Percentiles rank a stretch among this genome's conserved stretches.
Conservation (phyloP, 2,888 invertebrate genomes). For the Abrostola tripartita region DNA sequence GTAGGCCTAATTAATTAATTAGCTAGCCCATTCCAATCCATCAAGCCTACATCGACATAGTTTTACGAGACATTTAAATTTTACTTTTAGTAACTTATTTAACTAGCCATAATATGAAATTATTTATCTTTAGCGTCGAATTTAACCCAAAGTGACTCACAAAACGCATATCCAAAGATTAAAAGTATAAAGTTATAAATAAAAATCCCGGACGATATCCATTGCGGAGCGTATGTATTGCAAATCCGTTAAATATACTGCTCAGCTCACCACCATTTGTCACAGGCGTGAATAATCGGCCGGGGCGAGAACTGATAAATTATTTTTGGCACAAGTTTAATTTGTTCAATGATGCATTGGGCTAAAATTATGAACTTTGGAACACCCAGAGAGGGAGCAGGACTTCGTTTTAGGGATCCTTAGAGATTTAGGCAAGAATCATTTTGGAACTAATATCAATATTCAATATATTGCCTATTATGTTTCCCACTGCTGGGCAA, state of each 20-base stretch:
- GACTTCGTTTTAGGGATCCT: constrained; percentile 13
- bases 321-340: constrained; percentile 78
- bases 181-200: constrained; percentile 45
- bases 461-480: too few species aligned
- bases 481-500: too few species aligned
- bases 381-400: constrained; percentile 60
- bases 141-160: constrained; percentile 5
- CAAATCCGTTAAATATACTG: constrained; percentile 80
- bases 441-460: too few species aligned
- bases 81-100: too few species aligned
- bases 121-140: neutral
- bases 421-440: neutral
- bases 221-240: constrained; percentile 58
- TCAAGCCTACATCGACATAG: too few species aligned
- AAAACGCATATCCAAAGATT: constrained; percentile 25
- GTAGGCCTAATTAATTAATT: too few species aligned
- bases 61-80: too few species aligned
- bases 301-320: constrained; percentile 70
- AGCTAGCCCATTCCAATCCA: too few species aligned
- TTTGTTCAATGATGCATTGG: constrained; percentile 63
- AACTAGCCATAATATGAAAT: neutral
- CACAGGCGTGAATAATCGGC: constrained; percentile 79
- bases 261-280: constrained; percentile 72
- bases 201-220: constrained; percentile 54
- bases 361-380: constrained; percentile 60